These are phyloP conservation scores for Heliconius sara DNA, from an alignment of 2,888 invertebrate species.

Conservation along the genomic window DNA sequence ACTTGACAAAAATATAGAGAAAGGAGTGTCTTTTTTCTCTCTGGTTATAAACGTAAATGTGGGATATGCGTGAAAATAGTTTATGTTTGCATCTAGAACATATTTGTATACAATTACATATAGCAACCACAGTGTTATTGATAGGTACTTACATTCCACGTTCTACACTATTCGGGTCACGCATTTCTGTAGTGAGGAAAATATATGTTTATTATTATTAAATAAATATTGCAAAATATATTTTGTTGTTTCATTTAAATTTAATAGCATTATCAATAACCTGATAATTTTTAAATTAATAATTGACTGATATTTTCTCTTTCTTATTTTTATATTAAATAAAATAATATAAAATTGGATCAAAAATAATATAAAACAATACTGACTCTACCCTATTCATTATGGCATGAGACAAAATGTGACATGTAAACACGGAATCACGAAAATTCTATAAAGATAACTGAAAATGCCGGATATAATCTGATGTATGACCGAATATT, in stretches of 20 bases:
- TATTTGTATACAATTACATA: slow-evolving; percentile 5
- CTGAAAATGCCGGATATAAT: no score
- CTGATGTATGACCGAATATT: no score
- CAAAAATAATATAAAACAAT: no score
- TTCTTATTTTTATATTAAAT: no score
- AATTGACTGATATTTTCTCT: neutral
- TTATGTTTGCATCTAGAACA: slow-evolving; percentile 37
- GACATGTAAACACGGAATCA: no score
- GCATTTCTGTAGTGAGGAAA: slow-evolving; percentile 62
- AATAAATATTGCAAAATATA: slow-evolving; percentile 55
- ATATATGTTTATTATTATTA: slow-evolving; percentile 55
- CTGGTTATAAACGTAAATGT: neutral
- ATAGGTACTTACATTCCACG: slow-evolving; percentile 70
- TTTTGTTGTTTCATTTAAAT: slow-evolving; percentile 41
- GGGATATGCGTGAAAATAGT: slow-evolving; percentile 13
- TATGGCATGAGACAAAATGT: no score
- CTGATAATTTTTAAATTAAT: neutral
- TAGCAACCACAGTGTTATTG: neutral
- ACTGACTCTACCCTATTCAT: no score
- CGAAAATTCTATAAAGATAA: no score
- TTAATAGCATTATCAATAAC: neutral
- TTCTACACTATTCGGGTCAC: slow-evolving; percentile 58
- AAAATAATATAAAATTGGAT: no score
- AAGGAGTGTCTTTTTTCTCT: neutral
- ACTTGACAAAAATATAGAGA: neutral